A percentile compares a stretch with the other conserved stretches of the same genome.
These are phyloP conservation scores for Amphiprion ocellaris DNA, from an alignment of 2,113 vertebrate species.

Conservation along the genomic window DNA sequence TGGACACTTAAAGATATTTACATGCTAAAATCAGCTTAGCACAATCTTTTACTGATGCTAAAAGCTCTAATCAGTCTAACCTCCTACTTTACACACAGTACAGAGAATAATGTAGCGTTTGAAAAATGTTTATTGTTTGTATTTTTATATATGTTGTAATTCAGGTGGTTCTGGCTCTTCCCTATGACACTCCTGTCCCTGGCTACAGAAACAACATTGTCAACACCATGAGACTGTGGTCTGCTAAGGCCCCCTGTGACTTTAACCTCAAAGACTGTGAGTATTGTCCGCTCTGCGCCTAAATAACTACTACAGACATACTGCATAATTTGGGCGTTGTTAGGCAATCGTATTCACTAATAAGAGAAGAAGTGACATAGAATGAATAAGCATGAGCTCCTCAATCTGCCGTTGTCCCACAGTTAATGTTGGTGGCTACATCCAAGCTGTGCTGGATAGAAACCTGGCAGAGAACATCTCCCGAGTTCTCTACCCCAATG, in stretches of 20 bases:
- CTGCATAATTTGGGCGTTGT: not conserved
- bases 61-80: too few species aligned
- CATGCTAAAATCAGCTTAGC: too few species aligned
- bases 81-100: too few species aligned
- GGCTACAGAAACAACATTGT: conserved; percentile 94
- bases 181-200: conserved; percentile 92
- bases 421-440: conserved; percentile 92
- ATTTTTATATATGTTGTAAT: too few species aligned
- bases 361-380: too few species aligned
- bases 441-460: conserved; percentile 92
- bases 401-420: conserved; percentile 9
- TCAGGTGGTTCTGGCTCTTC: conserved; percentile 91
- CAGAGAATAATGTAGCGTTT: too few species aligned
- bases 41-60: too few species aligned
- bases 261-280: conserved; percentile 96
- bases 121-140: not conserved
- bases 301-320: too few species aligned
- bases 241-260: conserved; percentile 92
- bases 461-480: conserved; percentile 95
- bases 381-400: not conserved
- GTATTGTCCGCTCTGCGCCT: conserved; percentile 49
- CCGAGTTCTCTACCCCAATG: conserved; percentile 94
- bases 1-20: too few species aligned
- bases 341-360: not conserved
- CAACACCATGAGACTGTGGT: conserved; percentile 96